Evolutionary conservation across 2,113 vertebrate genomes (phyloP).

Genomic region (Coptodon rendalli): DNA sequence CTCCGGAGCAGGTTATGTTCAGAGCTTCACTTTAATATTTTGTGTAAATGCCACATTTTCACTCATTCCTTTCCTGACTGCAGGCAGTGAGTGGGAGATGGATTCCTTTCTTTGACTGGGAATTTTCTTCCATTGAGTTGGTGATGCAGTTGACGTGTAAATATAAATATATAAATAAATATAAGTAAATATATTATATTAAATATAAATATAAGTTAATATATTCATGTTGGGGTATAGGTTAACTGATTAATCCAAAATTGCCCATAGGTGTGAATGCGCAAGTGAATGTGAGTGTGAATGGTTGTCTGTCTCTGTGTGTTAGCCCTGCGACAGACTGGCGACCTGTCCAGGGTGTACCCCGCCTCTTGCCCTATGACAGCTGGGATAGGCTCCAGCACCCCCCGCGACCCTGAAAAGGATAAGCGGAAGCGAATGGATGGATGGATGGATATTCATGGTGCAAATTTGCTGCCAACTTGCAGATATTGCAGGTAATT

Average conservation of each 20-base stretch:
- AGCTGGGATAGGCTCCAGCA: neutral
- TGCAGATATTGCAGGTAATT: neutral
- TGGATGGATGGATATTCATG: neutral
- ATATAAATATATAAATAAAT: neutral
- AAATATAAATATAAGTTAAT: neutral
- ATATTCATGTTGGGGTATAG: neutral
- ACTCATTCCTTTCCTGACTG: neutral
- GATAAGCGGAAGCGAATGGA: neutral
- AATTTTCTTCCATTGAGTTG: neutral
- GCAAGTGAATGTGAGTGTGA: neutral
- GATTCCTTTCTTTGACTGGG: neutral
- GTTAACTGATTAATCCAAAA: neutral
- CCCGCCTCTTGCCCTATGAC: neutral
- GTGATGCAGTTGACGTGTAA: neutral
- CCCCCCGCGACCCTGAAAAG: rapidly evolving
- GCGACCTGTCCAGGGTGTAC: neutral
- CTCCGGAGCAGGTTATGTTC: neutral
- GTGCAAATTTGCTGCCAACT: neutral
- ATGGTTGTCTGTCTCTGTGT: neutral
- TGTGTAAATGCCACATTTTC: neutral
- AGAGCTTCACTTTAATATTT: neutral
- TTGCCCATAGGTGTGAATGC: neutral
- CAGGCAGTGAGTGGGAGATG: neutral
- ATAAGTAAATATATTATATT: neutral
- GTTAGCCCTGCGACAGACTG: neutral